phyloP scores from a whole-genome alignment of 2,113 vertebrate genomes.

The Stomatorhinus ivindoensis region DNA sequence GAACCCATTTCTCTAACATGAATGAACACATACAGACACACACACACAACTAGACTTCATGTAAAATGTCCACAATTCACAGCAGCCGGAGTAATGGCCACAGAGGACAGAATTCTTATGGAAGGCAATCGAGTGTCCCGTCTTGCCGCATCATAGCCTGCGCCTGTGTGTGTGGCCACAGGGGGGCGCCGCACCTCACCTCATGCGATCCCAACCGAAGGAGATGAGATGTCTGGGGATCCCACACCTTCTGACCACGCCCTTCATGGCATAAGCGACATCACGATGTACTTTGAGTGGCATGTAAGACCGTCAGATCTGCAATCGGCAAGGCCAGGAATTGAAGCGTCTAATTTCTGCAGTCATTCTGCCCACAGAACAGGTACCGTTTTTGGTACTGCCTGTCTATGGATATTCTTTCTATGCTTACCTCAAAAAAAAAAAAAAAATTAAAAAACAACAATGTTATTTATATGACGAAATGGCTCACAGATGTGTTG shows the following conservation, averaged over 20 bases:
- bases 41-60: neutral
- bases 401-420: neutral
- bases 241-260: neutral
- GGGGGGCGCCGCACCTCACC: neutral
- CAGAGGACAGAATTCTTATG: neutral
- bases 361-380: neutral
- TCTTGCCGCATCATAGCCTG: neutral
- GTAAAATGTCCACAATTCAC: neutral
- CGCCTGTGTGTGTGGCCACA: neutral
- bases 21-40: neutral
- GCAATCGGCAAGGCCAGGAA: neutral
- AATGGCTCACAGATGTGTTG: neutral
- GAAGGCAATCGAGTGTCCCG: neutral
- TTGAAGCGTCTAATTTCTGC: neutral
- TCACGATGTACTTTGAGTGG: neutral
- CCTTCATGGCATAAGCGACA: neutral
- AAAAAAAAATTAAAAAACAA: neutral
- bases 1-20: neutral
- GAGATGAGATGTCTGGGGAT: neutral
- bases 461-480: neutral
- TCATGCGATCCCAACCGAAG: neutral
- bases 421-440: neutral
- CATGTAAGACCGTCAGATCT: neutral
- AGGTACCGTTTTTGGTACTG: neutral
- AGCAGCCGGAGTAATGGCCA: neutral